Base-by-base conservation (phyloP, 2,797 vertebrate genomes). In the Lates japonicus region DNA sequence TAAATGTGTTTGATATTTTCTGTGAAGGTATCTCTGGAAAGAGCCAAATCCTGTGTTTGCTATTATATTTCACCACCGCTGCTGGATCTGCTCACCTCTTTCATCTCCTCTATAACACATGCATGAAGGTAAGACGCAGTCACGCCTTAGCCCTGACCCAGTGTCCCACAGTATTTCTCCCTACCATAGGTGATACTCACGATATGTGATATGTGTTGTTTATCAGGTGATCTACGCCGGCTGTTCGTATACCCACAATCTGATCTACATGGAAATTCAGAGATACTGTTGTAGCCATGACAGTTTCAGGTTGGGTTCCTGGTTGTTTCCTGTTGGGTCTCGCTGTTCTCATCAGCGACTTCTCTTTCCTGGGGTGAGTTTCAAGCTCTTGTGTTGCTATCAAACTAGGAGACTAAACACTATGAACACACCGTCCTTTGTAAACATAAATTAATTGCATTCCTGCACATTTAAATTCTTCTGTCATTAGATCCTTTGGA, bases 231-330 rank as follows among this genome's bases (percentile, higher is more conserved):
- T 99, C 95, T 99, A 99, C 94, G 94, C 99, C 1, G 97, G 96
- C 8, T 99, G 97, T 75, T 92, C 98, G 0, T 98, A 97, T 14
- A 97, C 98, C 98, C 90, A 99, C 98, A 0, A 95, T 99, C 74
- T 99, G 94, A 98, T 98, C 95, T 99, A 99, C 87, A 90, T 94
- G 78, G 78, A 99, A 99, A 87, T 99, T 99, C 92, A 98, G 97
- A 93, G 98, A 97, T 29, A 99, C 98, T n/a, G n/a, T n/a, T n/a
- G 98, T n/a, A 99, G 99, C 93, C 98, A 99, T 0, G 98, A 99
- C 90, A 98, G 97, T 4, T 99, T 99, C 94, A 95, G 98, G 84
- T 95, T 98, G 86, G 98, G 95, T 99, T 99, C 75, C 96, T 99
- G 78, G 93, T 99, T 13, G 97, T 99, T 99, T 82, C 98, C 98